These are phyloP conservation scores for Synodontis membranacea DNA, from an alignment of 2,113 vertebrate species.

Conservation along the genomic window DNA sequence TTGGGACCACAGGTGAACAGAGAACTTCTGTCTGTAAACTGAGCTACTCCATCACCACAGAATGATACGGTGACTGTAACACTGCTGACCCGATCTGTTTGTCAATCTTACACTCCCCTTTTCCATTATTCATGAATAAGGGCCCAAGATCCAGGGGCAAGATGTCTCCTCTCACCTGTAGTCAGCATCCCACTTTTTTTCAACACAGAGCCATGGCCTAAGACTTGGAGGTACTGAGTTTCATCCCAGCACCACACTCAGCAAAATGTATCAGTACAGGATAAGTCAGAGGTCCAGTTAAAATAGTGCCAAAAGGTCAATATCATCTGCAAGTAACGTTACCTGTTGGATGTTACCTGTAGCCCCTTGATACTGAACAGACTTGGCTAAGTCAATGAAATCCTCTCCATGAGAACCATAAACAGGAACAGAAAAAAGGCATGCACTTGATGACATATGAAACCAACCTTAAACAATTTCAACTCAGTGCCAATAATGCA, in stretches of 20 bases:
- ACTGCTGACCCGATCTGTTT: neutral
- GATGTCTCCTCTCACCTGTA: neutral
- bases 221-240: neutral
- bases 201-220: neutral
- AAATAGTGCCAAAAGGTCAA: neutral
- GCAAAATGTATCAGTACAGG: neutral
- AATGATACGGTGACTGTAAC: neutral
- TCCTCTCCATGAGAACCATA: neutral
- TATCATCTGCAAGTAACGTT: neutral
- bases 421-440: neutral
- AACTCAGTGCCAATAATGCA: neutral
- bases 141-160: neutral
- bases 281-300: no score
- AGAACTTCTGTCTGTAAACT: neutral
- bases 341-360: neutral
- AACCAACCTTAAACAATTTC: neutral
- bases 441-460: neutral
- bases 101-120: neutral
- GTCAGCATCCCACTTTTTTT: neutral
- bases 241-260: neutral
- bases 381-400: neutral
- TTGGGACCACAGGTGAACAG: neutral
- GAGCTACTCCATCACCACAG: neutral
- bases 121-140: neutral
- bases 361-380: neutral